Conservation (phyloP, 2,113 vertebrate genomes). For the Pundamilia nyererei region DNA sequence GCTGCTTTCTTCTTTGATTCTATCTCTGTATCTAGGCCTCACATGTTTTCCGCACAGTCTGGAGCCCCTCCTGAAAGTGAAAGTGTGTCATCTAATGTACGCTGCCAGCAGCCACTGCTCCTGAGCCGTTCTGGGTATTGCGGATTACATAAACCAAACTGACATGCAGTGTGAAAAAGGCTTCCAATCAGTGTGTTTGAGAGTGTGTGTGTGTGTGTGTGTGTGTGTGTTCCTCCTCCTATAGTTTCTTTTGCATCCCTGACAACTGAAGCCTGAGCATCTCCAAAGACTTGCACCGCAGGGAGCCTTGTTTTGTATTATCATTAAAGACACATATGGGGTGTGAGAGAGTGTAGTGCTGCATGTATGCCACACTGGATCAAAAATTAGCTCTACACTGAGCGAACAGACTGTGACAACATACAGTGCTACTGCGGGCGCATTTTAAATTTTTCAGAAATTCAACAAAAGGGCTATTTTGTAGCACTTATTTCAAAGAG, state of each 20-base stretch:
- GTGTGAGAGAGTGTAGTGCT: slow-evolving; percentile 3
- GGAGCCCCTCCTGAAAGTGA: slow-evolving; percentile 55
- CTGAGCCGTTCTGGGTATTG: slow-evolving; percentile 53
- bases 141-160: slow-evolving; percentile 58
- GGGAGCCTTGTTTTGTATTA: slow-evolving; percentile 59
- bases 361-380: not conserved
- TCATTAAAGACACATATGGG: slow-evolving; percentile 57
- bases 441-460: not conserved
- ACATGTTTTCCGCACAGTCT: slow-evolving; percentile 51
- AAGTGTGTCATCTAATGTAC: slow-evolving; percentile 67
- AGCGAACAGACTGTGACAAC: not conserved
- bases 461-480: not conserved
- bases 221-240: slow-evolving; percentile 3
- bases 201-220: not conserved
- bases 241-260: slow-evolving; percentile 36
- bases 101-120: slow-evolving; percentile 54
- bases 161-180: slow-evolving; percentile 39
- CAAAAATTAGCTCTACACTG: not conserved
- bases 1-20: not conserved
- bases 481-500: not conserved
- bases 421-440: not conserved
- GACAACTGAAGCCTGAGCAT: slow-evolving; percentile 50
- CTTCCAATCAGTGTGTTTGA: not conserved
- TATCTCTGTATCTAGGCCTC: slow-evolving; percentile 52
- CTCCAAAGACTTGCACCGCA: slow-evolving; percentile 45